Evolutionary conservation across 2,888 invertebrate species (phyloP).

Genomic region (Leucania comma): DNA sequence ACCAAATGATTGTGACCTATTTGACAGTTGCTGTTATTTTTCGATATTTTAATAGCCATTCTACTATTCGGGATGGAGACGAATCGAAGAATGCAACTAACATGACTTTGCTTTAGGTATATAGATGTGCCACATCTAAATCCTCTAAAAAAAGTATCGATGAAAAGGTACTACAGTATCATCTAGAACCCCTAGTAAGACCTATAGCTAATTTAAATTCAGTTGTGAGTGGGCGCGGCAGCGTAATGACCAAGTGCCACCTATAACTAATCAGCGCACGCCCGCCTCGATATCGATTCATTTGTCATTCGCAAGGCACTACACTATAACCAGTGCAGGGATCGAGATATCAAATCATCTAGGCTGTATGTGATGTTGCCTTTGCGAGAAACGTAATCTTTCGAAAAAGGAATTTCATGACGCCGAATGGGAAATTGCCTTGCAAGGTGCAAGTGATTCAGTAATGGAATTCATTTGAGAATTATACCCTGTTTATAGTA

Average conservation of each 20-base stretch:
- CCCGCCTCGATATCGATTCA: conserved; percentile 75
- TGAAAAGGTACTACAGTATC: neutral
- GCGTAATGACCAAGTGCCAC: conserved; percentile 82
- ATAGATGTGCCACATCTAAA: too few species aligned
- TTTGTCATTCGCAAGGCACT: conserved; percentile 77
- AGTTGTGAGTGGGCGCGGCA: conserved; percentile 80
- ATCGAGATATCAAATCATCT: conserved; percentile 57
- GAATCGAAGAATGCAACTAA: too few species aligned
- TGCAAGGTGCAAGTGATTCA: conserved; percentile 10
- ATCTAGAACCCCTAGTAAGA: conserved; percentile 68
- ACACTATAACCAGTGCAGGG: conserved; percentile 53
- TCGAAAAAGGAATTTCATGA: conserved; percentile 18
- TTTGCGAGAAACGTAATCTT: conserved; percentile 35
- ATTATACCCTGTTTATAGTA: neutral
- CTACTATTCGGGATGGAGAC: too few species aligned
- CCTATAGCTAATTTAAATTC: conserved; percentile 79
- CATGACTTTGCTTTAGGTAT: too few species aligned
- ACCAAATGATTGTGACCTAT: too few species aligned
- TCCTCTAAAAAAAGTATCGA: too few species aligned
- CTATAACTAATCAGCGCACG: conserved; percentile 83
- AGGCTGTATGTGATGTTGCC: conserved; percentile 32
- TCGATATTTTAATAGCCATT: too few species aligned
- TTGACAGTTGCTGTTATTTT: too few species aligned
- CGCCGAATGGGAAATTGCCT: conserved; percentile 14
- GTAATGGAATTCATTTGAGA: neutral